Conservation (phyloP, 2,113 vertebrate species). For the Eubucco bourcierii region DNA sequence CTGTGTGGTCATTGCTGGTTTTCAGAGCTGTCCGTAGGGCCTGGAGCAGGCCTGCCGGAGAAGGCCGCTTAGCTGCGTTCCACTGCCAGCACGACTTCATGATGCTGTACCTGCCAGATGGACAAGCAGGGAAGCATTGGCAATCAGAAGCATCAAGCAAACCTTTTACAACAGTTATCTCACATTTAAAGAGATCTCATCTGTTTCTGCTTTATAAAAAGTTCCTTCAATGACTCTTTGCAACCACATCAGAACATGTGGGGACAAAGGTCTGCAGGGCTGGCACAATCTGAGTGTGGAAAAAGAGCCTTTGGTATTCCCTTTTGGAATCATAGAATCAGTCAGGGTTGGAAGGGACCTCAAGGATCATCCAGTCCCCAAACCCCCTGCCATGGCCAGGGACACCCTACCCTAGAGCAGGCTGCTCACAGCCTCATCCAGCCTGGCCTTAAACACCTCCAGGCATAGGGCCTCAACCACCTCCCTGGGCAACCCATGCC, state of each 20-base stretch:
- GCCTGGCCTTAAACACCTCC: no score
- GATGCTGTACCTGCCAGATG: slow-evolving; percentile 78
- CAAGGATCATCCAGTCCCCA: no score
- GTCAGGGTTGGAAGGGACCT: no score
- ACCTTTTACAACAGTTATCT: background rate
- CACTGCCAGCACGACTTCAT: slow-evolving; percentile 91
- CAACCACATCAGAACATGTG: background rate
- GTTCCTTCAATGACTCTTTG: background rate
- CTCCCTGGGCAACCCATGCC: no score
- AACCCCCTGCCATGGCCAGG: no score
- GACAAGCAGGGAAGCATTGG: background rate
- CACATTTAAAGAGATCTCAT: background rate
- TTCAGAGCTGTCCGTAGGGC: slow-evolving; percentile 77
- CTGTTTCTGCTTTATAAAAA: background rate
- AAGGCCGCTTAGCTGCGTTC: slow-evolving; percentile 78
- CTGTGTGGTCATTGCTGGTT: slow-evolving; percentile 78
- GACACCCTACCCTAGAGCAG: no score
- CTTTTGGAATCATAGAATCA: background rate
- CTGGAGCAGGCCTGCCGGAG: slow-evolving; percentile 72
- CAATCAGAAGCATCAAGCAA: background rate
- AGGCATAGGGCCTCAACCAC: no score
- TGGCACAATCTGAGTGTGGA: background rate
- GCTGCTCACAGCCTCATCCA: no score
- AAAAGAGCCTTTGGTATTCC: background rate
- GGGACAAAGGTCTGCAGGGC: background rate